Percentiles rank a stretch among this genome's conserved stretches.
These are phyloP conservation scores for Aphis gossypii DNA, from an alignment of 1,140 invertebrate genomes.

Conservation along the genomic window DNA sequence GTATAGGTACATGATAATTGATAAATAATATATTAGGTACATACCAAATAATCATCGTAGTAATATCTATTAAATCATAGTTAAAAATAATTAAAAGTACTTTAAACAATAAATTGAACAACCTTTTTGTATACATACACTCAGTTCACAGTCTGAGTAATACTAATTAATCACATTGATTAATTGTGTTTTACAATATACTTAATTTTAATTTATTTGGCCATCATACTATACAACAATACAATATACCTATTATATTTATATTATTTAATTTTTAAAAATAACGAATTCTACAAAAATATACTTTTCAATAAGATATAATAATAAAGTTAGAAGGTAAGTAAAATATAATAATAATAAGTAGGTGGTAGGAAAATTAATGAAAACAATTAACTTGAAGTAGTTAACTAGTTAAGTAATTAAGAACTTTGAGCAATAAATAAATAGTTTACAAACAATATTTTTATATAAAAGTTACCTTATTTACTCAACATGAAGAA, in stretches of 20 bases:
- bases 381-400: neutral
- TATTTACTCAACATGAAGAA: too few relatives aligned
- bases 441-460: too few relatives aligned
- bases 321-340: too few relatives aligned
- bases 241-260: too few relatives aligned
- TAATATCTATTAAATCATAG: neutral
- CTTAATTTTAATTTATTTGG: neutral
- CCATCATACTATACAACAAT: neutral
- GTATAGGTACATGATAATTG: neutral
- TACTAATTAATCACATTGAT: neutral
- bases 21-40: neutral
- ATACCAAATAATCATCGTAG: neutral
- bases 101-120: neutral
- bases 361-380: too few relatives aligned
- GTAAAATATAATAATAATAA: too few relatives aligned
- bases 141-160: neutral
- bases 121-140: neutral
- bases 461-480: too few relatives aligned
- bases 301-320: neutral
- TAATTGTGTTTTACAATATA: neutral
- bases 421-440: too few relatives aligned
- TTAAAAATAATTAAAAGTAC: constrained; percentile 1
- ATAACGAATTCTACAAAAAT: neutral
- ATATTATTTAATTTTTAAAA: too few relatives aligned
- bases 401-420: neutral